Base-by-base conservation (phyloP, 2,888 invertebrate species). In the Cosmia trapezina region DNA sequence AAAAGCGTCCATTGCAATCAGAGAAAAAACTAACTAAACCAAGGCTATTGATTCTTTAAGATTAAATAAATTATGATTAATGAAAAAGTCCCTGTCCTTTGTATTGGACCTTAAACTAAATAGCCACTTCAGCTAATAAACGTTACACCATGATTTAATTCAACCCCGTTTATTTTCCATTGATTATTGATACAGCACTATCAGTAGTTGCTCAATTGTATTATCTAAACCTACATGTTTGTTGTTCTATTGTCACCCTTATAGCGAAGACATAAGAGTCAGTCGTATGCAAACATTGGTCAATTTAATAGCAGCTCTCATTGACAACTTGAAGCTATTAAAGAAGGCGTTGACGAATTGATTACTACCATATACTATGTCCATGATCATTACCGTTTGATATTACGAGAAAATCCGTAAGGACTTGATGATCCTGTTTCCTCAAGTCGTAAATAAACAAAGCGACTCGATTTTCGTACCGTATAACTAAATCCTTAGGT, bases 381-480 rank as follows among this genome's bases (percentile, higher is more conserved):
- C 81, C 64, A 82, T 83, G 73, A 71, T 78, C 67, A 85, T 81
- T 83, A 72, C 69, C 54, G 63, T 75, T 76, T 65, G 51, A 60
- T 72, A 54, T 64, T 45, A 72, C 56, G 33, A 60, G 62, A 63
- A 67, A 67, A 68, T 68, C 72, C 60, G 65, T 76, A 62, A 77
- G 14, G 51, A 76, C 57, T 71, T 63, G 68, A 69, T 65, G 76
- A 57, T 80, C 54, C 28, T 64, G 60, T 77, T 73, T 74, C 66
- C 70, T 76, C 70, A 77, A 75, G 64, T 69, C 73, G 54, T 80
- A 91, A 90, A 91, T 87, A 92, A 93, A 92, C 90, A 91, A 91
- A 90, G 87, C 88, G 89, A 89, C 88, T 89, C 88, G 87, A 90
- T 85, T 87, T 87, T 86, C 85, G 79, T 91, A 92, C 91, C 90